A percentile compares a stretch with the other conserved stretches of the same genome.
phyloP scores from a whole-genome alignment of 1,140 invertebrate species.

The Anadara kagoshimensis region DNA sequence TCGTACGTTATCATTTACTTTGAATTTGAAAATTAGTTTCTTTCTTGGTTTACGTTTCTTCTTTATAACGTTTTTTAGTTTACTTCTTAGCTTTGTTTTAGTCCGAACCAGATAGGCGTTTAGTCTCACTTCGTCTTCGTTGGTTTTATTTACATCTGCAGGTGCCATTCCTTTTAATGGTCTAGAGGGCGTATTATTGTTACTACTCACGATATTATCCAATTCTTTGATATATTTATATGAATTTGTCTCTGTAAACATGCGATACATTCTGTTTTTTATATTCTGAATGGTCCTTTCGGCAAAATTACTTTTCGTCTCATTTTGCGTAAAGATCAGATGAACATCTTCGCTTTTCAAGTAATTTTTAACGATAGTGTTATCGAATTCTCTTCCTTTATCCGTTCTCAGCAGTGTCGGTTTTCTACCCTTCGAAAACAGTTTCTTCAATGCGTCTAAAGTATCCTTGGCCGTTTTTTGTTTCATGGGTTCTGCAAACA shows the following conservation, averaged over 20 bases:
- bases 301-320: slow-evolving; percentile 16
- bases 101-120: not conserved
- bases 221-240: slow-evolving; percentile 18
- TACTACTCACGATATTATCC: slow-evolving; percentile 16
- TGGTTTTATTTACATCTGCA: slow-evolving; percentile 8
- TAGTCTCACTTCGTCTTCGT: slow-evolving; percentile 17
- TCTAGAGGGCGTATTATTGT: slow-evolving; percentile 17
- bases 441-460: not conserved
- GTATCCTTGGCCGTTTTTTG: slow-evolving; percentile 16
- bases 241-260: slow-evolving; percentile 11
- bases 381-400: slow-evolving; percentile 18
- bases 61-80: not conserved
- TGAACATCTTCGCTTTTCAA: slow-evolving; percentile 10
- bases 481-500: slow-evolving; percentile 18
- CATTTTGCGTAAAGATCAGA: slow-evolving; percentile 22
- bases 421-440: slow-evolving; percentile 9
- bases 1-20: slow-evolving; percentile 18
- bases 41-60: not conserved
- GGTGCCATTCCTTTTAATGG: slow-evolving; percentile 11
- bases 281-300: slow-evolving; percentile 23
- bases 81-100: not conserved
- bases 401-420: slow-evolving; percentile 14
- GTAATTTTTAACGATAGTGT: slow-evolving; percentile 14
- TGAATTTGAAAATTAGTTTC: slow-evolving; percentile 10
- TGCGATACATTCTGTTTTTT: slow-evolving; percentile 12